A percentile compares a stretch with the other conserved stretches of the same genome.
phyloP scores from a whole-genome alignment of 2,113 vertebrate species.

The Catharus minimus region DNA sequence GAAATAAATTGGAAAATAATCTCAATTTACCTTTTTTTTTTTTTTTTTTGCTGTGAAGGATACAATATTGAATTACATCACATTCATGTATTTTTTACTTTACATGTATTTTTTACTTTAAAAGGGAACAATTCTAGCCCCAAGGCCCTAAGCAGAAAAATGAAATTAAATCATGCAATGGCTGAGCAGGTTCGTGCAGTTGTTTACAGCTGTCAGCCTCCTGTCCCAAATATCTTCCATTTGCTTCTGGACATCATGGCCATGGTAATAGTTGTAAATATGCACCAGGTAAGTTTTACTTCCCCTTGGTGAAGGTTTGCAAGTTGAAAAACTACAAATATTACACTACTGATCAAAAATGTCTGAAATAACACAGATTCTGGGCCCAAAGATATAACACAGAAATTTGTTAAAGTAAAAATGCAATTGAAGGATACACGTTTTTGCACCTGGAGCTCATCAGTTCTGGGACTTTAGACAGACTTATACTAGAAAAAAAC shows the following conservation, averaged over 20 bases:
- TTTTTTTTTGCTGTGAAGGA: background rate
- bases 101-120: background rate
- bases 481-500: background rate
- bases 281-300: background rate
- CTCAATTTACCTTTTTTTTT: background rate
- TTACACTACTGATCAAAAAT: background rate
- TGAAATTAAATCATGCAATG: background rate
- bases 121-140: background rate
- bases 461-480: background rate
- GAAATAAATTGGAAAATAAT: background rate
- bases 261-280: background rate
- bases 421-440: background rate
- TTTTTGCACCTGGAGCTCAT: background rate
- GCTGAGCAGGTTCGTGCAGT: background rate
- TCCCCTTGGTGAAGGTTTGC: background rate
- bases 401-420: background rate
- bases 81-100: background rate
- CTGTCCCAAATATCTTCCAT: background rate
- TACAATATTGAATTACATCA: background rate
- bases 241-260: background rate
- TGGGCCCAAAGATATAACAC: background rate
- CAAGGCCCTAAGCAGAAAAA: background rate
- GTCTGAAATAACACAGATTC: background rate
- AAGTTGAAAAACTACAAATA: background rate
- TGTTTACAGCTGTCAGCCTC: background rate